phyloP scores from a whole-genome alignment of 2,888 invertebrate genomes.

The Drosophila birchii region DNA sequence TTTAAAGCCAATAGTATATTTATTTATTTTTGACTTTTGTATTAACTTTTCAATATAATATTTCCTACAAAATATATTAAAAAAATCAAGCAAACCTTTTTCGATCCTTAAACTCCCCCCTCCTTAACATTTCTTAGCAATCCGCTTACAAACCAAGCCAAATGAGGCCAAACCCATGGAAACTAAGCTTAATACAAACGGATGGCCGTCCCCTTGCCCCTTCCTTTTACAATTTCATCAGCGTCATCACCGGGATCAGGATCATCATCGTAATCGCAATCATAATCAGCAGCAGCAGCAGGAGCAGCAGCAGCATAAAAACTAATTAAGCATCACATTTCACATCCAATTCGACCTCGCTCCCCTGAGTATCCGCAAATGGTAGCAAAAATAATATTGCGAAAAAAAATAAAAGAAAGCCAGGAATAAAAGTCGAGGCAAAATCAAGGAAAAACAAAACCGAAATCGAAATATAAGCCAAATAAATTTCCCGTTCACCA shows the following conservation, averaged over 20 bases:
- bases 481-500: slow-evolving; percentile 71
- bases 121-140: background rate
- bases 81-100: background rate
- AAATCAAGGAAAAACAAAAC: slow-evolving; percentile 21
- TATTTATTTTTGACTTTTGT: background rate
- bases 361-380: slow-evolving; percentile 49
- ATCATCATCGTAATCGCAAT: slow-evolving; percentile 55
- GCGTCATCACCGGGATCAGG: slow-evolving; percentile 35
- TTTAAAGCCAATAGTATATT: background rate
- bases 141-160: slow-evolving; percentile 9
- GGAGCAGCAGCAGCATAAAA: slow-evolving; percentile 44
- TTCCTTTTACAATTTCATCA: slow-evolving; percentile 22
- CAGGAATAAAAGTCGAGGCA: slow-evolving; percentile 4
- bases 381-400: slow-evolving; percentile 22
- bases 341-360: slow-evolving; percentile 62
- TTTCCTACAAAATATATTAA: too few species aligned
- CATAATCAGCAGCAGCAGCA: slow-evolving; percentile 21
- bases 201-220: background rate
- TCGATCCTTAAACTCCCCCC: too few species aligned
- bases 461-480: slow-evolving; percentile 77
- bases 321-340: slow-evolving; percentile 80
- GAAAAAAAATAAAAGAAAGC: slow-evolving; percentile 17
- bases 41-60: background rate
- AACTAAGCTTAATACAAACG: slow-evolving; percentile 14
- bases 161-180: background rate